phyloP scores from a whole-genome alignment of 2,797 vertebrate genomes.

The Limosa lapponica region DNA sequence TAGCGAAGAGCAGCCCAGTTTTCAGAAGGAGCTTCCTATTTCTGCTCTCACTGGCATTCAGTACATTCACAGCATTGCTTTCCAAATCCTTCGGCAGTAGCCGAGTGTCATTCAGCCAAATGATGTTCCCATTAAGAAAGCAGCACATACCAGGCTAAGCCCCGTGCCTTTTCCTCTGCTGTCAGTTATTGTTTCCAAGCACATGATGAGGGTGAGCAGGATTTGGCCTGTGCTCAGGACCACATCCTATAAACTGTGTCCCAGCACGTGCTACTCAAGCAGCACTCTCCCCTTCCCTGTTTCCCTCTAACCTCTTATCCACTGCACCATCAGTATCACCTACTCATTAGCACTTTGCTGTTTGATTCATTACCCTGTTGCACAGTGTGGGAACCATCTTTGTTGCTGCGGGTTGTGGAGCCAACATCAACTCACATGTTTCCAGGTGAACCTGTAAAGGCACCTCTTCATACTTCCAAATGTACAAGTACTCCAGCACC shows the following conservation, averaged over 20 bases:
- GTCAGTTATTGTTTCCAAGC: neutral
- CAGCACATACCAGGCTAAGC: neutral
- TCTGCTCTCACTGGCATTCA: neutral
- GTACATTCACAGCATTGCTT: neutral
- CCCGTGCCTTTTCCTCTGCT: neutral
- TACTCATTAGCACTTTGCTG: neutral
- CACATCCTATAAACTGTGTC: neutral
- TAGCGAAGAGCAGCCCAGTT: neutral
- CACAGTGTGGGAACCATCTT: neutral
- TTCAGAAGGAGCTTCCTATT: neutral
- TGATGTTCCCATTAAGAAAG: neutral
- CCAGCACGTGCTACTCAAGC: neutral
- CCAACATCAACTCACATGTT: neutral
- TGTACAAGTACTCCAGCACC: neutral
- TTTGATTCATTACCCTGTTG: neutral
- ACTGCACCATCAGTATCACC: neutral
- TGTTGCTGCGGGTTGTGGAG: neutral
- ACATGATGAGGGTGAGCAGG: neutral
- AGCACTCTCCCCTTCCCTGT: neutral
- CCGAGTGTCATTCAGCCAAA: neutral
- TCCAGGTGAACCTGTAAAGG: neutral
- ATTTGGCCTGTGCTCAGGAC: neutral
- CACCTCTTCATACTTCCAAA: neutral
- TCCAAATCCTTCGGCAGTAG: neutral
- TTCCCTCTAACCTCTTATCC: neutral